A percentile compares a stretch with the other conserved stretches of the same genome.
These are phyloP conservation scores for Myotis daubentonii DNA, from an alignment of 2,797 vertebrate genomes.

Conservation along the genomic window DNA sequence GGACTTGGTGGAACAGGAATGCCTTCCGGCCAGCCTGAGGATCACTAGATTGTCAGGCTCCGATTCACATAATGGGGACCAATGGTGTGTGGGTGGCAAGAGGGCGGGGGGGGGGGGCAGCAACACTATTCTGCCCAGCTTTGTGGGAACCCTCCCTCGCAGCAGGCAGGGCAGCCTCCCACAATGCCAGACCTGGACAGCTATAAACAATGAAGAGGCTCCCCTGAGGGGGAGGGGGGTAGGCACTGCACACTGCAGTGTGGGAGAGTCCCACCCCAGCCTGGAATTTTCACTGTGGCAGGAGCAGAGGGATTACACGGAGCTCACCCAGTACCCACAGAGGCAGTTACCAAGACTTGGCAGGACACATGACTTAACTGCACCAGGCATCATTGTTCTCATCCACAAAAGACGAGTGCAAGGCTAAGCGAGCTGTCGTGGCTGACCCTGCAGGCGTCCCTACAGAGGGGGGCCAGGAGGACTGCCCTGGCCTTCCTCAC, in stretches of 20 bases:
- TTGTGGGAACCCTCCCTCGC: background rate
- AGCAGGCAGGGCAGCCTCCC: background rate
- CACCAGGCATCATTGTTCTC: background rate
- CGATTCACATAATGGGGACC: background rate
- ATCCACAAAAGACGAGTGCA: background rate
- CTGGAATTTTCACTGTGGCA: background rate
- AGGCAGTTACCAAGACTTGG: background rate
- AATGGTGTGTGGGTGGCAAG: background rate
- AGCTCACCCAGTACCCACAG: background rate
- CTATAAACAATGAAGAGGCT: background rate
- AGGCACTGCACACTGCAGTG: background rate
- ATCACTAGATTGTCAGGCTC: background rate
- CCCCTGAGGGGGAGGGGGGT: background rate
- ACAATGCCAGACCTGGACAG: background rate
- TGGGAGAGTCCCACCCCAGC: background rate
- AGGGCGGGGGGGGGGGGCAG: background rate
- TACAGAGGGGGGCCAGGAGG: background rate
- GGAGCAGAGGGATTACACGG: background rate
- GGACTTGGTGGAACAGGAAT: constrained; percentile 31
- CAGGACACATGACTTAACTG: background rate
- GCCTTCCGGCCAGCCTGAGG: constrained; percentile 8
- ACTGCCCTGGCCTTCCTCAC: background rate
- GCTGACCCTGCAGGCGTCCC: background rate
- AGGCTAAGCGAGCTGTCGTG: background rate
- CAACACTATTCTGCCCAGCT: background rate